Base-by-base conservation (phyloP, 2,113 vertebrate species). In the Amazona vittata region DNA sequence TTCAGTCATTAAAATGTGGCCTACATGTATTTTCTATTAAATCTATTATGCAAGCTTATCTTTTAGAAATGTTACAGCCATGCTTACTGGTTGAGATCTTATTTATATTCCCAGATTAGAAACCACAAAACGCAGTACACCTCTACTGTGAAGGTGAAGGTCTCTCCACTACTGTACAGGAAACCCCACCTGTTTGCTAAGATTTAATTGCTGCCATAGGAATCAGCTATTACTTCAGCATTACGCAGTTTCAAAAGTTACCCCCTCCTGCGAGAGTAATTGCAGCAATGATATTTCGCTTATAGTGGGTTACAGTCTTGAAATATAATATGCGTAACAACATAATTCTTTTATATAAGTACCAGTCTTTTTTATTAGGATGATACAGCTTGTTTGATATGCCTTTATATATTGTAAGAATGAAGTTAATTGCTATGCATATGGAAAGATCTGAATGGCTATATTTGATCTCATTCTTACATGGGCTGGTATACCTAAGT, bases 111-210 rank as follows among this genome's bases (percentile, higher is more conserved):
- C 43, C 35, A 76, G 6, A 4, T 55, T 63, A 50, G 25, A 91
- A 89, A 63, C 0, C 15, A 50, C 9, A 80, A 69, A 86, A 60
- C 12, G 10, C 19, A 11, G 29, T 8, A 52, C 9, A 59, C 12
- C 12, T 9, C 33, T 57, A 22, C 33, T 57, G 33, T 57, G 3
- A 1, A 10, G 2, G 3, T n/a, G 39, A 78, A 79, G 47, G 18
- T 71, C 9, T 1, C 0, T 33, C 33, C 10, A 25, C 3, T 59
- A 13, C 6, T 43, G 20, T 22, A 37, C 7, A 84, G 31, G 28
- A 53, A 33, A 8, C 0, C 3, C 2, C 14, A 55, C 1, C 22
- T 19, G 1, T 50, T 84, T 55, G 14, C 10, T 74, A 37, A 78
- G 50, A 49, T 70, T 67, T 63, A 43, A 22, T 31, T 78, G 31